Evolutionary conservation across 2,797 vertebrate genomes (phyloP).

Genomic region (Strix occidentalis): DNA sequence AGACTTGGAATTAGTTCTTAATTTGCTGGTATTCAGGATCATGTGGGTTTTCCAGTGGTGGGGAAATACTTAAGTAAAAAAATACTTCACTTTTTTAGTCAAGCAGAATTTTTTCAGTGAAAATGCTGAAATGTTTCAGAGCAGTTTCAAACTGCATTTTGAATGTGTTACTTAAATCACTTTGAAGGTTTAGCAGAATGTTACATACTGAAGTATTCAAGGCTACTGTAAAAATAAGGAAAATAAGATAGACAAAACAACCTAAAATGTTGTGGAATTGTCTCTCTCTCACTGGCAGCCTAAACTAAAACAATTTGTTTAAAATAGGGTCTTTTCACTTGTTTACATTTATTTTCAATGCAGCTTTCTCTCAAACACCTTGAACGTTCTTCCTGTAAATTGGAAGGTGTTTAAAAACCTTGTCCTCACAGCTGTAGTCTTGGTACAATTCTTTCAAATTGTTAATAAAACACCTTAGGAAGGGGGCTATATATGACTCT

Average conservation of each 20-base stretch:
- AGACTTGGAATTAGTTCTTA: neutral
- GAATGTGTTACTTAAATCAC: neutral
- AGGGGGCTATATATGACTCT: neutral
- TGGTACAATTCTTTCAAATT: neutral
- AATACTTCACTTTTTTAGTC: neutral
- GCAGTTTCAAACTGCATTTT: neutral
- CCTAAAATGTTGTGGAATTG: neutral
- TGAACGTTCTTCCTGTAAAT: neutral
- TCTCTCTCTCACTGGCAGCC: neutral
- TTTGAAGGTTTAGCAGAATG: neutral
- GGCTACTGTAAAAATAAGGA: neutral
- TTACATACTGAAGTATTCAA: neutral
- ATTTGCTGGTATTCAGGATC: neutral
- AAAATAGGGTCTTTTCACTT: neutral
- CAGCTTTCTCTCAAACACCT: neutral
- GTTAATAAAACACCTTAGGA: neutral
- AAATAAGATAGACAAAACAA: neutral
- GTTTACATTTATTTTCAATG: neutral
- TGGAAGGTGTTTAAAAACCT: neutral
- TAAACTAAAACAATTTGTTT: neutral
- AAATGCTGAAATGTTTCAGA: neutral
- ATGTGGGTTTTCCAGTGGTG: neutral
- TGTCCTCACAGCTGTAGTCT: neutral
- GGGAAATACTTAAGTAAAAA: neutral
- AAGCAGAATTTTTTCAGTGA: neutral